Evolutionary conservation across 1,140 invertebrate genomes (phyloP).

Genomic region (Drosophila pseudoobscura): DNA sequence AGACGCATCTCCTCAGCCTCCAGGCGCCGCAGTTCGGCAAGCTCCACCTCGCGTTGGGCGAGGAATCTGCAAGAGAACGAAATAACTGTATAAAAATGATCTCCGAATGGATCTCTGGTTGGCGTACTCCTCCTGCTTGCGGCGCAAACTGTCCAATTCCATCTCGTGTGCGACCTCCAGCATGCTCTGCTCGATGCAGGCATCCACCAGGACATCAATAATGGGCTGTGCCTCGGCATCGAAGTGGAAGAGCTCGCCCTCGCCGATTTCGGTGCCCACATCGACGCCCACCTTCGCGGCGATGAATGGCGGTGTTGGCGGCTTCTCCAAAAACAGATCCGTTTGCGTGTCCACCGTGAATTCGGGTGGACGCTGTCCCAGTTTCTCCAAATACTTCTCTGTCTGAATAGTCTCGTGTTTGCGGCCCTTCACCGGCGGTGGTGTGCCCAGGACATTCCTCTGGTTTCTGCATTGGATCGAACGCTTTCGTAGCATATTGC

Average conservation of each 20-base stretch:
- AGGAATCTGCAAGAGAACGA: constrained; percentile 84
- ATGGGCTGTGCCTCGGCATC: constrained; percentile 94
- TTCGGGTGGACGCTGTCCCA: constrained; percentile 89
- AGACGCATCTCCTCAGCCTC: constrained; percentile 89
- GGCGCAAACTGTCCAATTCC: constrained; percentile 88
- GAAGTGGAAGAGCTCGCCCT: constrained; percentile 95
- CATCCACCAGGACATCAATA: constrained; percentile 93
- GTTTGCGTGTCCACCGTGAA: constrained; percentile 92
- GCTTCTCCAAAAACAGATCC: constrained; percentile 92
- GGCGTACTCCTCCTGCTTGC: constrained; percentile 88
- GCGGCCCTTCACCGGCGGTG: constrained; percentile 90
- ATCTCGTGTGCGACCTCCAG: constrained; percentile 92
- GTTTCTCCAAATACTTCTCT: constrained; percentile 93
- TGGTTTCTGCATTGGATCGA: constrained; percentile 83
- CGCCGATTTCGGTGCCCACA: constrained; percentile 92
- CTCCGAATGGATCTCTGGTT: background rate
- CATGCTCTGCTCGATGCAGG: constrained; percentile 93
- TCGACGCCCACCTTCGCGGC: constrained; percentile 92
- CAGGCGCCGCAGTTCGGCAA: constrained; percentile 89
- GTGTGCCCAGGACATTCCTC: constrained; percentile 85
- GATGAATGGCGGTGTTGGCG: constrained; percentile 89
- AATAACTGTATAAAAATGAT: constrained; percentile 1
- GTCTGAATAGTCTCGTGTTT: constrained; percentile 94
- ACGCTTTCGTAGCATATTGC: constrained; percentile 84
- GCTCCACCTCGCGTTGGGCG: constrained; percentile 91